Percentiles rank a stretch among this genome's conserved stretches.
phyloP scores from a whole-genome alignment of 2,888 invertebrate species.

The Anagyrus pseudococci region DNA sequence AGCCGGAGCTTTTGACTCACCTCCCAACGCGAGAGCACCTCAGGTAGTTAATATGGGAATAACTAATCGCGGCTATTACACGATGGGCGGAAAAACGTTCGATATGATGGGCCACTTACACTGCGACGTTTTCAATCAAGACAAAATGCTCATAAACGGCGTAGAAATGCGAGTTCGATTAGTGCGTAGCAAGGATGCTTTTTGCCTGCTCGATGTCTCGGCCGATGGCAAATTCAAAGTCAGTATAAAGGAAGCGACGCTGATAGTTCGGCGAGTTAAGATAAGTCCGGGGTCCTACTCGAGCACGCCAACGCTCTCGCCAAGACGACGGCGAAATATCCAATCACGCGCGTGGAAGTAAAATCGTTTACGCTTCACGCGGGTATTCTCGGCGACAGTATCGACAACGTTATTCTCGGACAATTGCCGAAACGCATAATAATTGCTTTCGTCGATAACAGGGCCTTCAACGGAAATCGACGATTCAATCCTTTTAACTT shows the following conservation, averaged over 20 bases:
- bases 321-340: constrained; percentile 39
- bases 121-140: neutral
- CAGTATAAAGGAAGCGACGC: constrained; percentile 25
- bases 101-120: neutral
- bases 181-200: constrained; percentile 35
- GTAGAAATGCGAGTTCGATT: constrained; percentile 35
- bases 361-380: constrained; percentile 11
- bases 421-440: neutral
- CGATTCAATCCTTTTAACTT: neutral
- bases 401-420: constrained; percentile 14
- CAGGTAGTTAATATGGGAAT: neutral
- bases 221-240: neutral
- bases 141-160: constrained; percentile 6
- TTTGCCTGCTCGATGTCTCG: constrained; percentile 34
- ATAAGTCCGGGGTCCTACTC: constrained; percentile 43
- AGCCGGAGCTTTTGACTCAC: neutral
- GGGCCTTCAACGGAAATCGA: neutral
- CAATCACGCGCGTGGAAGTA: constrained; percentile 1
- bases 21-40: neutral
- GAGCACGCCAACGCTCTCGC: constrained; percentile 44
- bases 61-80: neutral
- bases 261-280: constrained; percentile 41
- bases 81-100: neutral
- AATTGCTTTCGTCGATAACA: neutral
- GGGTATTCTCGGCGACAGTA: neutral